phyloP scores from a whole-genome alignment of 2,888 invertebrate genomes.

The Tachina grossa region DNA sequence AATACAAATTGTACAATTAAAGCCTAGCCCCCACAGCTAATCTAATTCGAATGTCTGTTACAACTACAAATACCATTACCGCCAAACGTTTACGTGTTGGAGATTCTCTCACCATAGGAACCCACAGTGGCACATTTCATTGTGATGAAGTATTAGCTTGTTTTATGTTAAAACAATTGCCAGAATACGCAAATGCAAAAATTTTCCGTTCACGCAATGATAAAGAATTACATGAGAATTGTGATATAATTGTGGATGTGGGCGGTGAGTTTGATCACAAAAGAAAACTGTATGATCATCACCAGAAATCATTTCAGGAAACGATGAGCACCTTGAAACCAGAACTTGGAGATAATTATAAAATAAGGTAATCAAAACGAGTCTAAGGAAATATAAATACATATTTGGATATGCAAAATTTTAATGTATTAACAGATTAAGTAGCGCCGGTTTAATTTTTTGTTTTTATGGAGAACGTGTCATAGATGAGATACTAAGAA shows the following conservation, averaged over 20 bases:
- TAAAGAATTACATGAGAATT: constrained; percentile 86
- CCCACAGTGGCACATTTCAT: constrained; percentile 80
- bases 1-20: not conserved
- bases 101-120: constrained; percentile 76
- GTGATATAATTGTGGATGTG: constrained; percentile 98
- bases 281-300: constrained; percentile 94
- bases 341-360: constrained; percentile 85
- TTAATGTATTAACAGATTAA: constrained; percentile 85
- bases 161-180: constrained; percentile 92
- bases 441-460: constrained; percentile 97
- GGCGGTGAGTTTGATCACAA: constrained; percentile 92
- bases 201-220: constrained; percentile 88
- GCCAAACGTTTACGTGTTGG: constrained; percentile 61
- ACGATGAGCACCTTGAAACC: constrained; percentile 87
- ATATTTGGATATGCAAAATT: no score
- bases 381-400: no score
- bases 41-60: constrained; percentile 44
- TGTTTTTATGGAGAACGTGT: constrained; percentile 93
- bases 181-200: constrained; percentile 90
- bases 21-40: not conserved
- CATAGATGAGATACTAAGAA: constrained; percentile 85
- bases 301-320: constrained; percentile 90
- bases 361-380: constrained; percentile 83
- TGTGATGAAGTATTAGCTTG: constrained; percentile 88
- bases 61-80: not conserved